Evolutionary conservation across 2,113 vertebrate genomes (phyloP), one percentile per base, ranked within the genome.

Genomic region (Chaetodon auriga): DNA sequence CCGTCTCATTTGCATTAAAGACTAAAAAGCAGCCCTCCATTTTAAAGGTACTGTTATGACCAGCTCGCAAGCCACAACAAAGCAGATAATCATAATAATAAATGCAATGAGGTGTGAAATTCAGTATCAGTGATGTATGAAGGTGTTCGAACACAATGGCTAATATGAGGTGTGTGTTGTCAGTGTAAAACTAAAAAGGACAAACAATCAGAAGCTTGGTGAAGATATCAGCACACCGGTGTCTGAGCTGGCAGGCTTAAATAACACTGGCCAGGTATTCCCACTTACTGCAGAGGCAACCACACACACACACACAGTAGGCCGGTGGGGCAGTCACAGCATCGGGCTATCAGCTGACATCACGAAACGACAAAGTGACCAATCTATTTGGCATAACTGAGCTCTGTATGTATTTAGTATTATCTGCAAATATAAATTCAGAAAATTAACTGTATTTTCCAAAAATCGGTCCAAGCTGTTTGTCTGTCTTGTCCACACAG

Each of bases 1-100:
- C n/a, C 63, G 19, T 68, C 46, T 41, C 35, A 70, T 55, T 55
- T 70, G 51, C 68, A 41, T 54, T 70, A n/a, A n/a, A 18, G 21
- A 38, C 6, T 10, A n/a, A 41, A 54, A 23, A 71, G n/a, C 25
- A 45, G 21, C 4, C 36, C 38, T 70, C 8, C 15, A 18, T 61
- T 18, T 18, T 4, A 16, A 60, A 61, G 58, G 58, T 36, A 36
- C 64, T 35, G 23, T 48, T 60, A 30, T 25, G 43, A 66, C 14
- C 3, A 0, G n/a, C 21, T 45, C 2, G 5, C 58, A 45, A 36
- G 36, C 36, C 19, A 23, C 62, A 23, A 64, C 38, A 64, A n/a
- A 46, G 41, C 15, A 55, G 53, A 7, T 14, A 57, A 14, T 30
- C 25, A 14, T 30, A 58, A 8, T 30, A 30, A 58, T 58, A 30